Base-by-base conservation (phyloP, 2,113 vertebrate genomes). In the Cyanistes caeruleus region DNA sequence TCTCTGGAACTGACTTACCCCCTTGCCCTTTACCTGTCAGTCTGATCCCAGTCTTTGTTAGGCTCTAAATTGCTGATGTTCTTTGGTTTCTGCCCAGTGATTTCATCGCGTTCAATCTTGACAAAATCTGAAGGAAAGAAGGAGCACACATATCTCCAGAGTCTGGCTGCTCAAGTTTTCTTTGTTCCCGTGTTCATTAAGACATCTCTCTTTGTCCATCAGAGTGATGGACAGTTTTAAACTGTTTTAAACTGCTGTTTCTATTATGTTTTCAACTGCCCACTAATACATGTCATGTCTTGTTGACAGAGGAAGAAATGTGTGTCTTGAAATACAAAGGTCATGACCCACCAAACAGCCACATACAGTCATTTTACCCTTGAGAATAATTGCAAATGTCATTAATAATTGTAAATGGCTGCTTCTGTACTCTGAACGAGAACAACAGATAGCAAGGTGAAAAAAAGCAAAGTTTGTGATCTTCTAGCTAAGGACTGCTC, bases 81-180 rank as follows among this genome's bases (percentile, higher is more conserved):
- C 89, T 98, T 99, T 44, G 87, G 82, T 96, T 99, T 99, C n/a
- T 97, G 95, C 41, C 96, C 97, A n/a, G 97, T 91, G 5, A 98
- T 87, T 93, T 99, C 99, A 83, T 99, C 99, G 28, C 98, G 97
- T 92, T 99, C 99, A 11, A 99, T 96, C 98, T 99, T 99, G 95
- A 99, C 99, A 91, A 99, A 99, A 97, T 99, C 99, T 99, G 93
- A 88, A 97, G 43, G 30, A 89, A 92, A 84, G 37, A 76, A 80
- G 64, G 30, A 28, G 18, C 31, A 72, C 51, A 37, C 59, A 52
- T 59, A 79, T 52, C 58, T 78, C 73, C 68, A 53, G n/a, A 60
- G 23, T 67, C 10, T 64, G 52, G 43, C 9, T 80, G 56, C 72
- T 18, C n/a, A 37, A 24, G 81, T 74, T 76, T 76, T 86, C 78